These are phyloP conservation scores for Neolamprologus caudopunctatus DNA, from an alignment of 2,113 vertebrate genomes.

Conservation along the genomic window DNA sequence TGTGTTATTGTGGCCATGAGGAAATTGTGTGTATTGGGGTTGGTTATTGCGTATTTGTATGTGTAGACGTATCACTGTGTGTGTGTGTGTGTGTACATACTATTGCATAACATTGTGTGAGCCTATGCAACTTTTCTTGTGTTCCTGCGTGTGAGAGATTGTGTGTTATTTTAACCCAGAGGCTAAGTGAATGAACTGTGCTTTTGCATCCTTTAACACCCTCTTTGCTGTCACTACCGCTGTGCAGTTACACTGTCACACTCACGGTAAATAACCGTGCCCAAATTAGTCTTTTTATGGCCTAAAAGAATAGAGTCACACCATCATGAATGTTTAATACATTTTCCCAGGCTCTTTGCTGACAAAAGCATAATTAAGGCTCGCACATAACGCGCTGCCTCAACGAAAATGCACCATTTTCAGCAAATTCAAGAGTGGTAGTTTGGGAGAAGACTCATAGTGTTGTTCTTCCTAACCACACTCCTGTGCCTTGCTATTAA, in stretches of 20 bases:
- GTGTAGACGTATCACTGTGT: not conserved
- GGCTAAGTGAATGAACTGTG: conserved; percentile 16
- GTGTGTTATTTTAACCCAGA: not conserved
- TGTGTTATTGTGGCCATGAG: conserved; percentile 17
- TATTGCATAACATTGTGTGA: not conserved
- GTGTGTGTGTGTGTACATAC: not conserved
- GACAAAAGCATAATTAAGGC: conserved; percentile 51
- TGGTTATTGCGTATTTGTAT: not conserved
- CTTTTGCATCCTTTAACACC: conserved; percentile 25
- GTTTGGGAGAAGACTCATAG: not conserved
- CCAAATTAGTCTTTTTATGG: conserved; percentile 40
- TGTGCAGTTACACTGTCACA: conserved; percentile 24
- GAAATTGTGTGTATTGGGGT: not conserved
- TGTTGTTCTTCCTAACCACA: not conserved
- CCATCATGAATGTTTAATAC: conserved; percentile 51
- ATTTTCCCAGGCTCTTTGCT: conserved; percentile 40
- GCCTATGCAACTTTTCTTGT: not conserved
- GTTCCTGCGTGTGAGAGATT: not conserved
- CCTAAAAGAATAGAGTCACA: conserved; percentile 37
- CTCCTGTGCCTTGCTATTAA: not conserved
- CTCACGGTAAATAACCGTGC: conserved; percentile 33
- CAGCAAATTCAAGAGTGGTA: conserved; percentile 15
- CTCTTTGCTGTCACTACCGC: conserved; percentile 4
- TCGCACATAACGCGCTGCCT: conserved; percentile 19
- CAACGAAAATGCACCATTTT: conserved; percentile 25